Percentiles rank a stretch among this genome's conserved stretches.
Conservation (phyloP, 2,113 vertebrate genomes). For the Microtus montanus region DNA sequence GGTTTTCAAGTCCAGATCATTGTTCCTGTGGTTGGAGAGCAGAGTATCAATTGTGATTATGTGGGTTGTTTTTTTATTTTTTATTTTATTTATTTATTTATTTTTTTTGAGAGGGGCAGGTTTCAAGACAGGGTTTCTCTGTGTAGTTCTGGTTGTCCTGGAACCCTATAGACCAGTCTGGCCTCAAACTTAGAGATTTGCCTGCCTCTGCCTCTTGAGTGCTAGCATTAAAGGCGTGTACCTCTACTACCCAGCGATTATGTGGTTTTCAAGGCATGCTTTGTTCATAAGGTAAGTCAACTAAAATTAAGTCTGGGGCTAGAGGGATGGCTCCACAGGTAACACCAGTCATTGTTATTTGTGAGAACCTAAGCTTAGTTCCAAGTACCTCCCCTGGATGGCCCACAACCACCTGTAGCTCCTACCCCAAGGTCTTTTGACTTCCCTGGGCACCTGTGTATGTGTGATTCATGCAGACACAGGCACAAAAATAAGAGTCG, state of each 20-base stretch:
- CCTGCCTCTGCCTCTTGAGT: no score
- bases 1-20: constrained; percentile 39
- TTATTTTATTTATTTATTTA: rapidly evolving
- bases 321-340: not conserved
- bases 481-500: not conserved
- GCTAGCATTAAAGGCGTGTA: no score
- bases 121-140: no score
- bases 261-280: constrained; percentile 48
- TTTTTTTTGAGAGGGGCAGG: no score
- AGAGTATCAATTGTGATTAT: no score
- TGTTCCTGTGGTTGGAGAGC: not conserved
- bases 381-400: not conserved
- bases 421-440: not conserved
- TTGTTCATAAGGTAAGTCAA: not conserved
- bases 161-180: no score
- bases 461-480: not conserved
- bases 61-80: no score
- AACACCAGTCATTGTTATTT: not conserved
- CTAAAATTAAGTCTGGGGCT: not conserved
- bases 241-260: not conserved
- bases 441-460: not conserved
- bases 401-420: not conserved
- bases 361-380: not conserved
- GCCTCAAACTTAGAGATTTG: no score
- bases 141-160: no score